These are phyloP conservation scores for Tuberolachnus salignus DNA, from an alignment of 2,888 invertebrate species.

Conservation along the genomic window DNA sequence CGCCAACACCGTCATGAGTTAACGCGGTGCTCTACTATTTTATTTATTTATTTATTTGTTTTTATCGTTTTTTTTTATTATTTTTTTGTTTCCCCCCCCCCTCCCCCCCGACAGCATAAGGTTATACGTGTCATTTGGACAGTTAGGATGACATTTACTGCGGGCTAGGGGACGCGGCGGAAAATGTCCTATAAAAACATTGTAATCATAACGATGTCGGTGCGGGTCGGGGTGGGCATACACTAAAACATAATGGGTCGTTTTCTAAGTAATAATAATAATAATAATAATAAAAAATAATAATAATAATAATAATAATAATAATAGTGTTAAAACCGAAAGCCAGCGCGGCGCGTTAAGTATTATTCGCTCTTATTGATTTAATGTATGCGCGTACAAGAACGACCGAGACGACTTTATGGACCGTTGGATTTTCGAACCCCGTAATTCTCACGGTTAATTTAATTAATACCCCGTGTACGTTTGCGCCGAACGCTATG, in stretches of 20 bases:
- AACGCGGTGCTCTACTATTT: too few species aligned
- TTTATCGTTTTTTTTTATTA: not conserved
- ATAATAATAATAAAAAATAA: too few species aligned
- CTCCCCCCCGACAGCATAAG: too few species aligned
- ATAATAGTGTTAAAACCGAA: conserved; percentile 1
- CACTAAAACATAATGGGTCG: conserved; percentile 32
- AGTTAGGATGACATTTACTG: conserved; percentile 41
- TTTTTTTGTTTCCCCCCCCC: too few species aligned
- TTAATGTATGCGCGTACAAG: conserved; percentile 33
- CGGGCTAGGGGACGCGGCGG: not conserved
- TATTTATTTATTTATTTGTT: not conserved
- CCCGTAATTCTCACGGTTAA: conserved; percentile 5
- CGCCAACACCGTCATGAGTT: too few species aligned
- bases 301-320: not conserved
- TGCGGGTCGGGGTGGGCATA: not conserved
- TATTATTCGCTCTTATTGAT: conserved; percentile 26
- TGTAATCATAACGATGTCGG: conserved; percentile 28
- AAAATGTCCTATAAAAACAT: conserved; percentile 34
- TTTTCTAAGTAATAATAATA: conserved; percentile 3
- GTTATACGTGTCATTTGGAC: conserved; percentile 38
- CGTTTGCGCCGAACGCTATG: too few species aligned
- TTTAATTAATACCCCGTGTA: conserved; percentile 10
- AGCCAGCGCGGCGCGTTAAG: conserved; percentile 8
- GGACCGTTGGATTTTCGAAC: conserved; percentile 13
- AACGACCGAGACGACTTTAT: conserved; percentile 19